phyloP scores from a whole-genome alignment of 1,140 invertebrate genomes.

The Tetragonula clypearis region DNA sequence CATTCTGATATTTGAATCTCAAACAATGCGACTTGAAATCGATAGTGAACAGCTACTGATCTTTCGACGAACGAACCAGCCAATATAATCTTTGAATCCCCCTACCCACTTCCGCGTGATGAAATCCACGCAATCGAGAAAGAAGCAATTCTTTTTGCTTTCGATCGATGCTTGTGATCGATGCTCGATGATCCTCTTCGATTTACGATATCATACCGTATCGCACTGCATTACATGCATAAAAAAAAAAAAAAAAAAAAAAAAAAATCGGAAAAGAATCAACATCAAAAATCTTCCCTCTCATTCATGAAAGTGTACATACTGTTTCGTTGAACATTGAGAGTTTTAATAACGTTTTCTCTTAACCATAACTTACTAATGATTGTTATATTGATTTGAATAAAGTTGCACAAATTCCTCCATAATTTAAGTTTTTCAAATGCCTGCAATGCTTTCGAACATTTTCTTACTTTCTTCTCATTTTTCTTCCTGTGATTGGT shows the following conservation, averaged over 20 bases:
- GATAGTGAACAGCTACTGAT: constrained; percentile 61
- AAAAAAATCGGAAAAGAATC: not conserved
- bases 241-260: too few relatives aligned
- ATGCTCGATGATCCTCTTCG: not conserved
- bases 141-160: constrained; percentile 26
- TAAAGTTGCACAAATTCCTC: too few relatives aligned
- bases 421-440: too few relatives aligned
- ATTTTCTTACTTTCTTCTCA: too few relatives aligned
- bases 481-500: too few relatives aligned
- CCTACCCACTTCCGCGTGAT: constrained; percentile 72
- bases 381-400: too few relatives aligned
- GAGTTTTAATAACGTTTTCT: not conserved
- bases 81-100: constrained; percentile 74
- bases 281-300: not conserved
- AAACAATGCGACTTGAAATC: constrained; percentile 39
- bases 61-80: constrained; percentile 65
- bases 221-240: not conserved
- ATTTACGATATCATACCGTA: not conserved
- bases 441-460: too few relatives aligned
- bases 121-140: constrained; percentile 48
- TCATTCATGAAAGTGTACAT: not conserved
- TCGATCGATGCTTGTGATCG: not conserved
- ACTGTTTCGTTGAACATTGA: not conserved
- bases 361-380: not conserved
- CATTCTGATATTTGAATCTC: not conserved